Percentiles rank a stretch among this genome's conserved stretches.
phyloP scores from a whole-genome alignment of 2,113 vertebrate species.

The Bubo bubo region DNA sequence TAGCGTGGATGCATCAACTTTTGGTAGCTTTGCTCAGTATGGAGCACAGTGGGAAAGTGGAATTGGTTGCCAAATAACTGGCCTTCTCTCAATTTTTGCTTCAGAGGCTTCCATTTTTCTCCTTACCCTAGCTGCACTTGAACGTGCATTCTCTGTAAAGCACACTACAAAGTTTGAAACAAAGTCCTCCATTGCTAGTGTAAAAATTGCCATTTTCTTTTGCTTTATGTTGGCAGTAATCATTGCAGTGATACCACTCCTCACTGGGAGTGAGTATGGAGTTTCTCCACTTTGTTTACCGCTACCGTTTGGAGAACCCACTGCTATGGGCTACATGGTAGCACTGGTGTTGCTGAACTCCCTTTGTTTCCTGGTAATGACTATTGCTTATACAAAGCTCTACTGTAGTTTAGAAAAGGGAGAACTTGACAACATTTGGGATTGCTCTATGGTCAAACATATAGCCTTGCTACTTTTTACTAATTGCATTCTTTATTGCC shows the following conservation, averaged over 20 bases:
- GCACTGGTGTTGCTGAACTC: constrained; percentile 89
- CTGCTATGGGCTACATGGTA: constrained; percentile 82
- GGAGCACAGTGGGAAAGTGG: constrained; percentile 90
- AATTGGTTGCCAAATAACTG: constrained; percentile 82
- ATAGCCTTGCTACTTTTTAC: constrained; percentile 91
- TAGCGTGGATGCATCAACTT: constrained; percentile 85
- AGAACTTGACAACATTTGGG: constrained; percentile 80
- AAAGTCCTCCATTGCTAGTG: constrained; percentile 52
- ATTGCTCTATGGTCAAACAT: constrained; percentile 88
- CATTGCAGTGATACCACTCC: constrained; percentile 80
- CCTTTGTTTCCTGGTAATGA: constrained; percentile 90
- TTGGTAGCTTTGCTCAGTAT: constrained; percentile 86
- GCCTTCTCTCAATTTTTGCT: constrained; percentile 87
- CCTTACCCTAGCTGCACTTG: constrained; percentile 86
- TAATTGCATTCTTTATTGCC: constrained; percentile 92
- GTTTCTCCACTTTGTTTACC: constrained; percentile 88
- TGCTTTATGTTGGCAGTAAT: constrained; percentile 77
- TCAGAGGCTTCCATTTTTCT: constrained; percentile 89
- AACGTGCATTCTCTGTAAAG: constrained; percentile 79
- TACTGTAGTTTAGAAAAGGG: constrained; percentile 86
- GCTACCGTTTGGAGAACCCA: constrained; percentile 80
- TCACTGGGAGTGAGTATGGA: constrained; percentile 77
- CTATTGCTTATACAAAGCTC: constrained; percentile 84
- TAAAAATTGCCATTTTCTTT: constrained; percentile 70
- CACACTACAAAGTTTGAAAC: constrained; percentile 71